Evolutionary conservation across 2,888 invertebrate species (phyloP), one percentile per base, ranked within the genome.

Genomic region (Trachelus stipa): DNA sequence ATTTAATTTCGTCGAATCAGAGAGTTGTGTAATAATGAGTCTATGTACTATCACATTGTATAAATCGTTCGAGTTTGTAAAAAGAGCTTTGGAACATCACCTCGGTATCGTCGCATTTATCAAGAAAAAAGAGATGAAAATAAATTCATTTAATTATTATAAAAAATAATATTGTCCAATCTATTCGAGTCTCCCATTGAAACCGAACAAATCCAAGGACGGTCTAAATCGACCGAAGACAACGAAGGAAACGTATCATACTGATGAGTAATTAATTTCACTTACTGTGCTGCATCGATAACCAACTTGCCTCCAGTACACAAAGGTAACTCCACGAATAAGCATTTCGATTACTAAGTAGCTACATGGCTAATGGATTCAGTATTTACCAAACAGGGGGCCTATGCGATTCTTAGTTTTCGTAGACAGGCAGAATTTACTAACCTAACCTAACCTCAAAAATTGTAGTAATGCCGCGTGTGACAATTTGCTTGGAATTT

Each of bases 81-180:
- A 15, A 12, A 71, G 31, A 71, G 71, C 71, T 71, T 71, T 31
- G 71, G 33, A 31, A 71, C 31, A 11, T 71, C 69, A 11, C 30
- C 30, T 30, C 31, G 71, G 71, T 71, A 71, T 71, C 31, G 30
- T 71, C 11, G 33, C 31, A 71, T 71, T 34, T 71, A 23, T 71
- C 3, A 34, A 56, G 23, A 56, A 23, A 56, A 56, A 2, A 23
- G 12, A 37, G 37, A 35, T 35, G 35, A n/a, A 69, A 71, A 71
- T 71, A 71, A 71, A 71, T 71, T 71, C 71, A 71, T 71, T 71
- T 71, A 71, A 71, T 71, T 71, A 71, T 71, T 71, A 71, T 71
- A 71, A 31, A 56, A 23, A 23, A 23, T 15, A 23, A 56, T 56
- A 9, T 56, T 56, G 56, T 56, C 6, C 23, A 56, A 56, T 56